Evolutionary conservation across 2,797 vertebrate species (phyloP).

Genomic region (Micrastur ruficollis): DNA sequence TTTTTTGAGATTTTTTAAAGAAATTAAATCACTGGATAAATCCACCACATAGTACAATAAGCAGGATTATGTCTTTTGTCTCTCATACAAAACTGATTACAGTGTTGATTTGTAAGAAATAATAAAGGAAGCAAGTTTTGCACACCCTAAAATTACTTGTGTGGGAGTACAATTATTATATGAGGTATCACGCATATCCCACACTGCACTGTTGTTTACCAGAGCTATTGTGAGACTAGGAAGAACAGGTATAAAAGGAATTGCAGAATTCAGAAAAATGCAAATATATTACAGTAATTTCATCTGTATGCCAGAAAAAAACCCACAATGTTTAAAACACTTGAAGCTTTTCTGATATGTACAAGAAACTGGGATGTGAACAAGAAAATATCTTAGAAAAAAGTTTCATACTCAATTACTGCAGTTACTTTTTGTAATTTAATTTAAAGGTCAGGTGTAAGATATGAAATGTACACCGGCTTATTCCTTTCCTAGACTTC

Average conservation of each 20-base stretch:
- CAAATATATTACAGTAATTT: background rate
- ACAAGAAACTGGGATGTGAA: background rate
- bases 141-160: background rate
- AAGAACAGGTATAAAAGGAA: background rate
- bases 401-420: background rate
- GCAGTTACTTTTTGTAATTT: background rate
- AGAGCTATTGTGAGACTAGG: background rate
- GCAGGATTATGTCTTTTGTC: background rate
- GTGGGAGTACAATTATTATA: conserved; percentile 39
- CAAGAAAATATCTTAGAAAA: background rate
- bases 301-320: background rate
- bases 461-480: background rate
- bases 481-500: background rate
- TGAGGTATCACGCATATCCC: background rate
- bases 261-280: background rate
- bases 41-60: background rate
- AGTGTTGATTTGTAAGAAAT: background rate
- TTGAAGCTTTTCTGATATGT: background rate
- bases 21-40: background rate
- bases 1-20: background rate
- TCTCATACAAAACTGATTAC: background rate
- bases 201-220: background rate
- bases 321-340: background rate
- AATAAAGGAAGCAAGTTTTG: conserved; percentile 14
- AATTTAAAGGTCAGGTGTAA: background rate